phyloP scores from a whole-genome alignment of 2,888 invertebrate genomes.

The Yponomeuta evonymella region DNA sequence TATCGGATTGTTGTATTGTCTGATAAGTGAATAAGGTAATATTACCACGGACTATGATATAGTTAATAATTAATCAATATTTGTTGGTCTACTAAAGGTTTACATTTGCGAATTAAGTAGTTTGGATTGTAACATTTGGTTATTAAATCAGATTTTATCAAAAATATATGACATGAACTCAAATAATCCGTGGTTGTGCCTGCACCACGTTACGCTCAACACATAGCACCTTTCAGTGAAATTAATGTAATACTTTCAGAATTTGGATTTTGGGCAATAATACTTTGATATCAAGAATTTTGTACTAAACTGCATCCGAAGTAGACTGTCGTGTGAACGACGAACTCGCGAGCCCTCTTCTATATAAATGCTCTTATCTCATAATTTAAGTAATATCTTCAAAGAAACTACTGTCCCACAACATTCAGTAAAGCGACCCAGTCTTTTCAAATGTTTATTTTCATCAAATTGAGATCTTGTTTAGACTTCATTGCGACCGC shows the following conservation, averaged over 20 bases:
- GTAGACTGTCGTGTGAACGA: conserved; percentile 28
- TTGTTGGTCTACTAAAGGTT: neutral
- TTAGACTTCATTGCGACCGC: conserved; percentile 67
- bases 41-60: neutral
- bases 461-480: conserved; percentile 77
- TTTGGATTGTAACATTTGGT: neutral
- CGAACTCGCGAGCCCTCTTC: conserved; percentile 40
- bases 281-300: conserved; percentile 70
- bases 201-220: neutral
- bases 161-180: neutral
- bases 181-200: neutral
- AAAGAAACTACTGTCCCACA: conserved; percentile 74
- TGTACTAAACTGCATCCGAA: conserved; percentile 66
- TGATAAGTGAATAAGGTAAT: neutral
- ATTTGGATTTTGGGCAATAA: conserved; percentile 69
- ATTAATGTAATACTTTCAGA: conserved; percentile 67
- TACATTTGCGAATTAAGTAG: neutral
- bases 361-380: conserved; percentile 71
- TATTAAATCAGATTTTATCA: neutral
- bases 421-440: conserved; percentile 77
- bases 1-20: neutral
- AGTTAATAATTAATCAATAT: neutral
- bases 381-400: conserved; percentile 74
- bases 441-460: conserved; percentile 75
- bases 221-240: conserved; percentile 38